Base-by-base conservation (phyloP, 30 jellyfish, hydroid and myxozoan species). In the Nemopilema nomurai region DNA sequence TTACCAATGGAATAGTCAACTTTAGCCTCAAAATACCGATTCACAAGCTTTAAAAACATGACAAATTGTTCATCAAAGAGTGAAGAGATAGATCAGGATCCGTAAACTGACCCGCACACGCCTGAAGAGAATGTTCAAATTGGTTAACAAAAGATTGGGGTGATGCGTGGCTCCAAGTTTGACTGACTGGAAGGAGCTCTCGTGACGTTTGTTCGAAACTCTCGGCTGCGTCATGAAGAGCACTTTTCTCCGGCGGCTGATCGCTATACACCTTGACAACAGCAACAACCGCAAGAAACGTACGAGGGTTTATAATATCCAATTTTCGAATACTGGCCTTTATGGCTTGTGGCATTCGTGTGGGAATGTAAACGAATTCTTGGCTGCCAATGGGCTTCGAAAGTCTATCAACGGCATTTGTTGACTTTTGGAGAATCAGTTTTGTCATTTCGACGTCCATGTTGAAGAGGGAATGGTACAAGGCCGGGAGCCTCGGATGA, bases 401-500 rank as follows among this genome's bases (percentile, higher is more conserved):
- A 26, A 67, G 20, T 17, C 8, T 63, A 18, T 18, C 1, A 16
- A 64, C 16, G 0, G 32, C 0, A 4, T 18, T 31, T 32, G 25
- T 33, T 30, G 57, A 41, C 6, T 41, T 41, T 41, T 41, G 6
- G 13, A 80, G 30, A 9, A 80, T 8, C 16, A 67, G 18, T 20
- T 41, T 62, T 7, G 85, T 53, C 62, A 72, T 29, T 29, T 83
- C 82, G 18, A 32, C 21, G 31, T 83, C 91, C 31, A 62, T 77
- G 21, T 67, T 26, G 74, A 70, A 83, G 28, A 83, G 66, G 65
- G 79, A 29, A 28, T 83, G 91, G 33, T 83, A 83, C 68, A 83
- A 19, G 0, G 86, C 85, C 1, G 91, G 91, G 41, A 83, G 73
- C 64, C 71, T 29, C 18, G 23, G 31, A 25, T 68, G 74, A 50